Evolutionary conservation across 1,140 invertebrate genomes (phyloP).

Genomic region (Zaprionus capensis): DNA sequence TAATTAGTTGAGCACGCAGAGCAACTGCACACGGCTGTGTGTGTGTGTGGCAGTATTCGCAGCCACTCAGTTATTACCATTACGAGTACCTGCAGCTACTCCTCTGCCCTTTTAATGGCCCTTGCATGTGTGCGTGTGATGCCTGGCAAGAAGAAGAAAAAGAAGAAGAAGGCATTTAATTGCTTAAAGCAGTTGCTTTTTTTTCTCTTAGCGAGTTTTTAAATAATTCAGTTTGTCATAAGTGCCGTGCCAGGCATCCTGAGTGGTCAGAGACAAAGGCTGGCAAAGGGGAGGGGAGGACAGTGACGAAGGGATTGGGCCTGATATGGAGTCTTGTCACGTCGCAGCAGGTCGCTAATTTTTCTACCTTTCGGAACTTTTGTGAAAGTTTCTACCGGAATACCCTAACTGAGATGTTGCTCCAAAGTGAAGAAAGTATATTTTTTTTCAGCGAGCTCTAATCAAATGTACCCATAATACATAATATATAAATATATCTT

Average conservation of each 20-base stretch:
- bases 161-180: constrained; percentile 64
- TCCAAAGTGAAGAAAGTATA: background rate
- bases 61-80: background rate
- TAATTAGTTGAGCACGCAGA: constrained; percentile 74
- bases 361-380: constrained; percentile 58
- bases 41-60: background rate
- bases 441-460: background rate
- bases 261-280: constrained; percentile 18
- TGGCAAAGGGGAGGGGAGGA: background rate
- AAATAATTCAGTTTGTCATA: constrained; percentile 79
- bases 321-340: constrained; percentile 68
- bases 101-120: constrained; percentile 16
- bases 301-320: background rate
- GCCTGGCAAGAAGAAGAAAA: too few relatives aligned
- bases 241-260: constrained; percentile 42
- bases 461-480: background rate
- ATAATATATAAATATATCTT: background rate
- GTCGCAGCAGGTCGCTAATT: constrained; percentile 77
- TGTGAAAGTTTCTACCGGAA: background rate
- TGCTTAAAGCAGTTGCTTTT: constrained; percentile 61
- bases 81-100: background rate
- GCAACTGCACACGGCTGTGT: background rate
- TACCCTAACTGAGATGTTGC: background rate
- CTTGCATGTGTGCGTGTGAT: constrained; percentile 73
- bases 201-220: constrained; percentile 70